These are phyloP conservation scores for Zosterops japonicus DNA, from an alignment of 2,113 vertebrate genomes.

Conservation along the genomic window DNA sequence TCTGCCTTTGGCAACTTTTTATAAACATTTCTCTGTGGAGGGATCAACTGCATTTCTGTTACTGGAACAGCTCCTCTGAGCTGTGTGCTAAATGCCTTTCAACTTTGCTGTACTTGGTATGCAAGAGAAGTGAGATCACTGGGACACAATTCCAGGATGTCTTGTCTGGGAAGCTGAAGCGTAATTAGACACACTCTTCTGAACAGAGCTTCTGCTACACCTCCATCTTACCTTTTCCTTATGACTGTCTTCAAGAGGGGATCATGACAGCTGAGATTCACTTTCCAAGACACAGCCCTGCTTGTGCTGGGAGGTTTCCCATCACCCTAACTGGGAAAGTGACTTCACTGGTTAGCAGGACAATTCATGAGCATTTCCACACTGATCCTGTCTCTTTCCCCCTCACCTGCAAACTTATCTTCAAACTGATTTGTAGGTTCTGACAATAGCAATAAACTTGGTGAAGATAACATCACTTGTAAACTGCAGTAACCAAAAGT, in stretches of 20 bases:
- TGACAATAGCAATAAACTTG: not conserved
- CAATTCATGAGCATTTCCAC: not conserved
- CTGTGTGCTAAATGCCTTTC: not conserved
- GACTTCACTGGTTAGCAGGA: not conserved
- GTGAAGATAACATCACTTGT: not conserved
- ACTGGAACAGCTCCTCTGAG: not conserved
- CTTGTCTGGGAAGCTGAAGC: not conserved
- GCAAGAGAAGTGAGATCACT: not conserved
- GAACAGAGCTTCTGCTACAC: not conserved
- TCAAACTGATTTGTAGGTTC: not conserved
- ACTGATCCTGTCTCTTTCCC: not conserved
- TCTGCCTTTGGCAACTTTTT: not conserved
- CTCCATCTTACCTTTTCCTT: not conserved
- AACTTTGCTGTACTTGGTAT: not conserved
- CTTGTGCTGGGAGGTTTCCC: accelerated
- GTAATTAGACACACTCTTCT: not conserved
- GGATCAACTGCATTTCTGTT: not conserved
- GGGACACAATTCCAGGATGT: not conserved
- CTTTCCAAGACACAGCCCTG: not conserved
- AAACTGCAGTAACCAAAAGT: not conserved
- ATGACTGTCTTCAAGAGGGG: not conserved
- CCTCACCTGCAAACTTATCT: not conserved
- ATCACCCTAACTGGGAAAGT: not conserved
- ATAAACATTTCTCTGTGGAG: not conserved
- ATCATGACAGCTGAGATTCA: not conserved